Base-by-base conservation (phyloP, 2,113 vertebrate genomes). In the Scortum barcoo region DNA sequence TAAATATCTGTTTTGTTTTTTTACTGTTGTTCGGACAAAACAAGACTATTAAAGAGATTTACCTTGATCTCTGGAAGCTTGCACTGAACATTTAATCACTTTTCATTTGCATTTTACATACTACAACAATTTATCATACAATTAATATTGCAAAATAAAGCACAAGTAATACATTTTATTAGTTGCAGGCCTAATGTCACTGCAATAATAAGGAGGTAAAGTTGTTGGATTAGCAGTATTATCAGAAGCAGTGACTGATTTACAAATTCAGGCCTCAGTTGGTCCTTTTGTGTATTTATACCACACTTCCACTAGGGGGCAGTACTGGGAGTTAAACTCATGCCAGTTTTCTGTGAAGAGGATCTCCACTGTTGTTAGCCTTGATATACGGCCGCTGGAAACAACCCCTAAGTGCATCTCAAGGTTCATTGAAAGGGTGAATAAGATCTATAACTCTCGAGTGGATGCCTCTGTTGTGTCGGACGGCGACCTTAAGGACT, bases 371-470 rank as follows among this genome's bases (percentile, higher is more conserved):
- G 83, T 79, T 77, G 86, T 90, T 88, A 77, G 88, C 2, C 4
- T 5, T 92, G 92, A 92, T 90, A 86, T 92, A 93, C 66, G 76
- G 65, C 85, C 12, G 67, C 88, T 84, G 60, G 81, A 90, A 88
- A 90, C 81, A 89, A 65, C 72, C 84, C 54, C 66, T 90, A 70
- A 93, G 91, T 86, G 87, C 90, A 92, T 88, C 91, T 93, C 82
- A 81, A 87, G 91, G 89, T 92, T 92, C 87, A 90, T n/a, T 86
- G 75, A 87, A 88, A 82, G 67, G 90, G 70, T 83, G 88, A 89
- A 84, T 54, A 76, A 72, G 86, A 80, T 80, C 91, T 62, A 84
- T 88, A 89, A 90, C 85, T 91, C 88, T 79, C 65, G 67, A 36
- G 72, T 42, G 24, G 44, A 71, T 50, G 76, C 50, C 4, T 36